These are phyloP conservation scores for Ranitomeya variabilis DNA, from an alignment of 2,113 vertebrate genomes.

Conservation along the genomic window DNA sequence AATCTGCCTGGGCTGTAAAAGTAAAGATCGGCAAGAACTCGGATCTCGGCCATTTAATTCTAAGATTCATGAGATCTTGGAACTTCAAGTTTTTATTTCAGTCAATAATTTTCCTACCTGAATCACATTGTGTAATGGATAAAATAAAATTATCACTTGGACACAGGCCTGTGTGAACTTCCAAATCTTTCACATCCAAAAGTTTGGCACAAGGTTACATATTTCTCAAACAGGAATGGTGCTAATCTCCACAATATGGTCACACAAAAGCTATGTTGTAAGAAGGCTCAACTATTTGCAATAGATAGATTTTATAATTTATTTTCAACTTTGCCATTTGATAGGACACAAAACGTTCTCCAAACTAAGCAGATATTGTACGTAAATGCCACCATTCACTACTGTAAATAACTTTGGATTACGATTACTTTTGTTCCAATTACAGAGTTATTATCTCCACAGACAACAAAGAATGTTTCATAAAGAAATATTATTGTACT, in stretches of 20 bases:
- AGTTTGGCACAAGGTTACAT: background rate
- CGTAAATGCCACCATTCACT: constrained; percentile 10
- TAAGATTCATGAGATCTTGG: no score
- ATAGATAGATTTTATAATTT: constrained; percentile 31
- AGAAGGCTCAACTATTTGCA: constrained; percentile 16
- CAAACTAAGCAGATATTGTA: background rate
- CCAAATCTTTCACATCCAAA: background rate
- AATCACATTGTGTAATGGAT: background rate
- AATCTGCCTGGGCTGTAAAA: no score
- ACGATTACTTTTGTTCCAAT: background rate
- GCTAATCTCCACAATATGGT: background rate
- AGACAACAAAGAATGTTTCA: constrained; percentile 10
- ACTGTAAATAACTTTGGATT: background rate
- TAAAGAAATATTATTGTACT: background rate
- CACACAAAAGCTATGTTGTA: background rate
- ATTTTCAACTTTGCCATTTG: background rate
- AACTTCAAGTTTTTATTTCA: background rate
- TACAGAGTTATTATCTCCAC: constrained; percentile 15
- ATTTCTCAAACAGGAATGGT: background rate
- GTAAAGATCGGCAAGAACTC: no score
- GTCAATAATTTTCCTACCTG: background rate
- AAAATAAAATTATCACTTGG: background rate
- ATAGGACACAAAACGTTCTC: background rate
- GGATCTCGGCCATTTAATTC: no score
- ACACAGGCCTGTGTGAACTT: background rate